These are phyloP conservation scores for Felis catus DNA, from an alignment of 2,113 vertebrate species.

Conservation along the genomic window DNA sequence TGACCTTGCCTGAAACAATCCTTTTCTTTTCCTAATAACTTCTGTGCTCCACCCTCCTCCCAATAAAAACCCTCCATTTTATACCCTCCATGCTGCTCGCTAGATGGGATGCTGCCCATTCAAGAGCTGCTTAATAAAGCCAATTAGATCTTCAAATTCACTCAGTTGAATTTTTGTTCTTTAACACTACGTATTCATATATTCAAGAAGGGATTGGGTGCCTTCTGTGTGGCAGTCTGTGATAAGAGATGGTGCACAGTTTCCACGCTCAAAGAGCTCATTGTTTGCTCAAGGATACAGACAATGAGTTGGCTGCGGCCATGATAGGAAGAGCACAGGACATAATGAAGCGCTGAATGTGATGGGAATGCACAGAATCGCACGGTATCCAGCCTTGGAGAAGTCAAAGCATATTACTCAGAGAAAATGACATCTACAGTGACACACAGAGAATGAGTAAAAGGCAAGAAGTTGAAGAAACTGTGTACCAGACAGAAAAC, in stretches of 20 bases:
- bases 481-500: not conserved
- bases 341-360: not conserved
- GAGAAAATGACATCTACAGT: not conserved
- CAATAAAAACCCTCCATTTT: not conserved
- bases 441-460: not conserved
- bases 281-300: not conserved
- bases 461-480: not conserved
- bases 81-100: not conserved
- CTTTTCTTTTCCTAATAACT: not conserved
- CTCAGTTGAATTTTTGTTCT: not conserved
- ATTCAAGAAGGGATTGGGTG: not conserved
- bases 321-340: not conserved
- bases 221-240: not conserved
- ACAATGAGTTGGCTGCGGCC: not conserved
- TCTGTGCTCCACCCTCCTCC: not conserved
- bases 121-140: not conserved
- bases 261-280: not conserved
- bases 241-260: not conserved
- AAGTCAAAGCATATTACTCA: not conserved
- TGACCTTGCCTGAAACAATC: not conserved
- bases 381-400: not conserved
- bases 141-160: not conserved
- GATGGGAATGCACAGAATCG: not conserved
- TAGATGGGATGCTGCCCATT: not conserved
- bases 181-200: not conserved